Percentiles rank a stretch among this genome's conserved stretches.
Evolutionary conservation across 2,113 vertebrate genomes (phyloP).

Genomic region (Origma solitaria): DNA sequence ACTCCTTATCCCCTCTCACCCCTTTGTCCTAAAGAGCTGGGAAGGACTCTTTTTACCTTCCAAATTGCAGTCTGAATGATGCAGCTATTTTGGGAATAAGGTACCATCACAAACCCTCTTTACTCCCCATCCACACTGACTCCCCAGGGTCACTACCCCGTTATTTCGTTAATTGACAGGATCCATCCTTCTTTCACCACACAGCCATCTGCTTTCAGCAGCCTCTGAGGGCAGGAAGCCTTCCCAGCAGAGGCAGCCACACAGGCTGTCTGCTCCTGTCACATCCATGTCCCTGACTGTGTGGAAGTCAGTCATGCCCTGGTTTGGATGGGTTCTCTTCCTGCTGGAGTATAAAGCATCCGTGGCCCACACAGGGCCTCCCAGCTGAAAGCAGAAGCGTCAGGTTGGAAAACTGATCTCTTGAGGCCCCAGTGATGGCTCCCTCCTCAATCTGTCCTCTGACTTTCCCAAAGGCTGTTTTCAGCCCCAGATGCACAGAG

Average conservation of each 20-base stretch:
- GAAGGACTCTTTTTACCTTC: neutral
- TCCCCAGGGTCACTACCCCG: neutral
- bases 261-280: neutral
- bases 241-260: too few relatives aligned
- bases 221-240: neutral
- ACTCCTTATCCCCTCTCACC: neutral
- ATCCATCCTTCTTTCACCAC: neutral
- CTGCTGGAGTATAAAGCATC: neutral
- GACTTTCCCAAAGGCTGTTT: neutral
- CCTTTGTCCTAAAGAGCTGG: neutral
- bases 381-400: neutral
- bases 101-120: neutral
- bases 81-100: neutral
- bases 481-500: neutral
- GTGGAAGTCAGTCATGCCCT: fast-evolving
- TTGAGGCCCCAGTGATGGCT: neutral
- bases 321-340: neutral
- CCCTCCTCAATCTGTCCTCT: neutral
- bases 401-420: neutral
- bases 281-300: fast-evolving
- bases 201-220: neutral
- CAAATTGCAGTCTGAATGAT: neutral
- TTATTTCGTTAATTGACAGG: neutral
- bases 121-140: fast-evolving
- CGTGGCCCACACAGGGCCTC: fast-evolving